These are phyloP conservation scores for Choristoneura fumiferana DNA, from an alignment of 1,140 invertebrate genomes.

Conservation along the genomic window DNA sequence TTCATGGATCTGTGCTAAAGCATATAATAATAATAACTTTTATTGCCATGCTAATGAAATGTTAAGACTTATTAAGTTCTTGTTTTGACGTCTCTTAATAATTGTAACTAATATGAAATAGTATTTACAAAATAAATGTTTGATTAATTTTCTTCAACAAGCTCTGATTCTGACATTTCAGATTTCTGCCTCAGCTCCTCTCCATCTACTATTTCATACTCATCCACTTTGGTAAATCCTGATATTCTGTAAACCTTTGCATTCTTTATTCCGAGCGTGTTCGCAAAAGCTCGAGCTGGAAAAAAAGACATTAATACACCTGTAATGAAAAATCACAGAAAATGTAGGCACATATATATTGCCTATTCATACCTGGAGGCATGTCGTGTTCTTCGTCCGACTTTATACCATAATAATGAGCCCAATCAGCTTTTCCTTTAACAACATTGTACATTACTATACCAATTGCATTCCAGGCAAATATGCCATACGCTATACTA, in stretches of 20 bases:
- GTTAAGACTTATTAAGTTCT: too few species aligned
- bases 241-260: conserved; percentile 77
- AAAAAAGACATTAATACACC: conserved; percentile 26
- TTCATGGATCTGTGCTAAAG: too few species aligned
- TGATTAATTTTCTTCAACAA: conserved; percentile 23
- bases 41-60: too few species aligned
- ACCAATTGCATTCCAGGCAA: conserved; percentile 83
- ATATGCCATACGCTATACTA: conserved; percentile 79
- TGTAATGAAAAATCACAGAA: background rate
- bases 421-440: conserved; percentile 82
- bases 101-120: background rate
- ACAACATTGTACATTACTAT: conserved; percentile 79
- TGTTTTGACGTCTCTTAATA: too few species aligned
- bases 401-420: conserved; percentile 81
- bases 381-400: conserved; percentile 77
- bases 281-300: conserved; percentile 75
- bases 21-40: too few species aligned
- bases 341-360: background rate
- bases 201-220: conserved; percentile 68
- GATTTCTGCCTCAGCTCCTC: conserved; percentile 49
- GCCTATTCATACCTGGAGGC: conserved; percentile 71
- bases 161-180: conserved; percentile 26
- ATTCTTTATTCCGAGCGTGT: conserved; percentile 77
- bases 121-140: too few species aligned
- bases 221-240: conserved; percentile 70